Evolutionary conservation across 2,888 invertebrate species (phyloP).

Genomic region (Aricia artaxerxes): DNA sequence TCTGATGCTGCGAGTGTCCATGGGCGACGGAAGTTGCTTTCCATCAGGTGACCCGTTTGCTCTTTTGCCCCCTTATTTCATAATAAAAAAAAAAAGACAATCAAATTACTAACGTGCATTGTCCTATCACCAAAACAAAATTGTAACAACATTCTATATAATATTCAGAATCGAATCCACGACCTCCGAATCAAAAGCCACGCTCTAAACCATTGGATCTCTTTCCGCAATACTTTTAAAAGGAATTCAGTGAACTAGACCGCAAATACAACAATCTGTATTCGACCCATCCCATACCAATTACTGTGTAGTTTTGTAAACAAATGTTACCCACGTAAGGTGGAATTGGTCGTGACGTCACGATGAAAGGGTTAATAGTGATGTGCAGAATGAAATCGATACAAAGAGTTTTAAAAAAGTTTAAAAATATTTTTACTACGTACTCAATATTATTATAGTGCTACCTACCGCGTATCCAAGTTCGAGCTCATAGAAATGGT

Average conservation of each 20-base stretch:
- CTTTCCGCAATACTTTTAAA: background rate
- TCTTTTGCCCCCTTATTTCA: no score
- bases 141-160: background rate
- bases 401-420: background rate
- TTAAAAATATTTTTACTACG: background rate
- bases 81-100: no score
- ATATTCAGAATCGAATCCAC: background rate
- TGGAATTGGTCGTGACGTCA: background rate
- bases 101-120: background rate
- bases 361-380: background rate
- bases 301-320: background rate
- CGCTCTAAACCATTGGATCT: background rate
- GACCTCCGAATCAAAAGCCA: no score
- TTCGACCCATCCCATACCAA: conserved; percentile 7
- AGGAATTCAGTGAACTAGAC: background rate
- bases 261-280: background rate
- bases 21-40: no score
- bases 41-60: no score
- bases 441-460: no score
- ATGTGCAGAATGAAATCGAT: background rate
- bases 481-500: no score
- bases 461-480: no score
- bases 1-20: no score
- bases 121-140: background rate
- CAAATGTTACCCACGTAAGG: background rate